Evolutionary conservation across 2,888 invertebrate species (phyloP), one percentile per base, ranked within the genome.

Genomic region (Tupiocoris notatus): DNA sequence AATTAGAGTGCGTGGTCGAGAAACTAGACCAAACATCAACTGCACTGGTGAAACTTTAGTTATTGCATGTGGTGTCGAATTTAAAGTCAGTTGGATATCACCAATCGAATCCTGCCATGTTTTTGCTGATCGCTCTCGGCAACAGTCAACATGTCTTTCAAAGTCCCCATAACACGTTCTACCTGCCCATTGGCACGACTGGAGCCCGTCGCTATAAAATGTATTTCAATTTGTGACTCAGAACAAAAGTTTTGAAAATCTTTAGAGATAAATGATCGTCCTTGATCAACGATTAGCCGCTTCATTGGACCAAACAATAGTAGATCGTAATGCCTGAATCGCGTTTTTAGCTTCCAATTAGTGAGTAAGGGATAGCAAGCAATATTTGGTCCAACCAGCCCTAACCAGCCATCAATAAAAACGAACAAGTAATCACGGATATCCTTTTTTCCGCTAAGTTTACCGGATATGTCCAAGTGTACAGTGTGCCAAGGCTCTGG

Each of bases 391-490:
- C 22, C 59, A 71, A 1, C 59, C 80, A 56, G 82, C 82, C 0
- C 82, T 77, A 2, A 81, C 21, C 0, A 82, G 81, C 39, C 80
- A 76, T 6, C 81, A 77, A 65, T 82, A 81, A 75, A 82, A 81
- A 54, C n/a, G n/a, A n/a, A n/a, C n/a, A n/a, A n/a, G n/a, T n/a
- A n/a, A n/a, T n/a, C n/a, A n/a, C n/a, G n/a, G 81, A n/a, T 20
- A 59, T 81, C 78, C 20, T 64, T 81, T 61, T 81, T 82, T 6
- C 81, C 81, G 56, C 81, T 81, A 0, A 82, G 75, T 77, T 81
- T 82, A 3, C 81, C 80, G 2, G 78, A 75, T 0, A 78, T 76
- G 66, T 83, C 82, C 0, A 82, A 80, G 64, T 82, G 82, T 6
- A 82, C 18, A 0, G 82, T 83, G n/a, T n/a, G n/a, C n/a, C n/a